Base-by-base conservation (phyloP, 2,888 invertebrate species). In the Hedychridium roseum region DNA sequence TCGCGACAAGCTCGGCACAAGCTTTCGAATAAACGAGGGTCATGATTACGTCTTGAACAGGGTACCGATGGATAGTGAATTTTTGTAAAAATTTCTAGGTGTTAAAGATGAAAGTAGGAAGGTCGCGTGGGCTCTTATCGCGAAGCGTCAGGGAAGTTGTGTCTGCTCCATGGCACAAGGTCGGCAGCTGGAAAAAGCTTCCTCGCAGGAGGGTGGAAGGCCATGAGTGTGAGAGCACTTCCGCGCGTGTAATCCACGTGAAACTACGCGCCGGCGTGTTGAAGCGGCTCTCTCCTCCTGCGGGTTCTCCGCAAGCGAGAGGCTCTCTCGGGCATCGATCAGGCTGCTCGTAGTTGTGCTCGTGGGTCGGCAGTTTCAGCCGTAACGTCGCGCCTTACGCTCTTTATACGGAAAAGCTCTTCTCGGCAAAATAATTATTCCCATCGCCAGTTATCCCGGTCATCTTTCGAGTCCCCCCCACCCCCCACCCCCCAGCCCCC, bases 201-300 rank as follows among this genome's bases (percentile, higher is more conserved):
- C 11, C 18, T 12, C 7, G 2, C 6, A 27, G 1, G n/a, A 1
- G 3, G 18, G 12, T n/a, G n/a, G 15, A 2, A 20, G 34, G 48
- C 43, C 46, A 32, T 11, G 3, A 9, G 17, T 4, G 36, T 37
- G 35, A 34, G 31, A 31, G 32, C 43, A 20, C 28, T 15, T n/a
- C 43, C 36, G 52, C 58, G 57, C 56, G 54, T 52, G 64, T 50
- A 51, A 57, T 60, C 57, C 61, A 58, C 64, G 56, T 66, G 60
- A 64, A 62, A 64, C 50, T 53, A 52, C 57, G 68, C 68, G 66
- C 68, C 65, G 70, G 67, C 68, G 68, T 69, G 57, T 57, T 59
- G 50, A 44, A 48, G 43, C 47, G 51, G 50, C 32, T 50, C 59
- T 55, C 60, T 50, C 60, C 60, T 42, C 49, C 49, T n/a, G n/a